phyloP scores from a whole-genome alignment of 2,888 invertebrate species.

The Creontiades dilutus region DNA sequence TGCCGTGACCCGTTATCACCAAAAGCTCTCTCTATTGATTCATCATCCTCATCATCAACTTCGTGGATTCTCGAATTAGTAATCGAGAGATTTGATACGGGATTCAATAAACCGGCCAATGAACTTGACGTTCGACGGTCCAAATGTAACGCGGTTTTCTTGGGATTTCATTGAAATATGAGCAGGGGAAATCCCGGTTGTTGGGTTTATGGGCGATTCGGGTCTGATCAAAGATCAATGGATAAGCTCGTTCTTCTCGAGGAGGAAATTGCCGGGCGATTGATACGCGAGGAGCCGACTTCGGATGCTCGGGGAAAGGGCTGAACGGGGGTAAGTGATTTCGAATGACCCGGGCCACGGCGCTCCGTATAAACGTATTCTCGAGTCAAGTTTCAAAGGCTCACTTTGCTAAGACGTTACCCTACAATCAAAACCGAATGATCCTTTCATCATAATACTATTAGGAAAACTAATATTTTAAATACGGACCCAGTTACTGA shows the following conservation, averaged over 20 bases:
- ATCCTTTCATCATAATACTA: conserved; percentile 14
- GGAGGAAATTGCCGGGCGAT: neutral
- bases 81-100: too few relatives aligned
- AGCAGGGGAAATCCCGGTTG: too few relatives aligned
- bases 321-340: conserved; percentile 22
- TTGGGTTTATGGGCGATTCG: neutral
- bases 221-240: neutral
- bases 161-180: too few relatives aligned
- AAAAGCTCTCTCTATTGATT: too few relatives aligned
- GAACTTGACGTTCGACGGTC: too few relatives aligned
- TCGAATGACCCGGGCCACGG: neutral
- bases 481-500: neutral
- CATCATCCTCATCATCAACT: too few relatives aligned
- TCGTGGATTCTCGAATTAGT: too few relatives aligned
- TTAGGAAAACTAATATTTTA: neutral
- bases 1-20: too few relatives aligned
- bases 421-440: neutral
- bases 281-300: neutral
- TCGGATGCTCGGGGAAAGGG: too few relatives aligned
- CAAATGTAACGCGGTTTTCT: too few relatives aligned
- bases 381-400: neutral
- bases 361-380: neutral
- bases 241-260: neutral
- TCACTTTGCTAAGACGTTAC: neutral
- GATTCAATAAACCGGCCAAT: too few relatives aligned